Base-by-base conservation (phyloP, 2,888 invertebrate species). In the Ormia ochracea region DNA sequence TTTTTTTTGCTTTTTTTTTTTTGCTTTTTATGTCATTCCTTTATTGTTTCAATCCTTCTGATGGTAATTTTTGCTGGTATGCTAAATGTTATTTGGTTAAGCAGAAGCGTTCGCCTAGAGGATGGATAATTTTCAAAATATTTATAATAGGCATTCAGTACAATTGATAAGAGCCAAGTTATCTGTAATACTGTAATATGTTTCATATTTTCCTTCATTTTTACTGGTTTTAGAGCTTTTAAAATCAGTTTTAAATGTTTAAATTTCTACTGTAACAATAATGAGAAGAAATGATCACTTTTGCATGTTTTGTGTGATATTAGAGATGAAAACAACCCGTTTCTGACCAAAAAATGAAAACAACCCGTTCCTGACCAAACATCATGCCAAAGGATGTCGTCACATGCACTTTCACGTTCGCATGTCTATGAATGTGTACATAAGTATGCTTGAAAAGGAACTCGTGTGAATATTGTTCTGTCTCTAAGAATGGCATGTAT, bases 401-500 rank as follows among this genome's bases (percentile, higher is more conserved):
- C 21, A 12, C 48, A 56, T 28, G 9, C 14, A n/a, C 38, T 14
- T 5, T 4, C 14, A 4, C 14, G 3, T 1, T 14, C 4, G 14
- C 14, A 14, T 33, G 9, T 33, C 6, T 7, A 33, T 33, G 4
- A 6, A 12, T 3, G 33, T 33, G 33, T 36, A 28, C 45, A 45
- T 58, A 19, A 23, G 1, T 4, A 10, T 36, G 28, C 23, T 48
- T 74, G 2, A 41, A 52, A 41, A 31, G 38, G 61, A 48, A 23
- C n/a, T 54, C 21, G 38, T 45, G 21, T 76, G 38, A 43, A 52
- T 23, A 36, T 38, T 14, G 19, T 31, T 33, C 19, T n/a, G 17
- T 50, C 12, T 41, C 23, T 31, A n/a, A 12, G 4, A 38, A 70
- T 58, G 70, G 56, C 63, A 74, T 63, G 48, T 65, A 56, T 72